phyloP scores from a whole-genome alignment of 2,113 vertebrate genomes.

The Tychaedon coryphoeus region DNA sequence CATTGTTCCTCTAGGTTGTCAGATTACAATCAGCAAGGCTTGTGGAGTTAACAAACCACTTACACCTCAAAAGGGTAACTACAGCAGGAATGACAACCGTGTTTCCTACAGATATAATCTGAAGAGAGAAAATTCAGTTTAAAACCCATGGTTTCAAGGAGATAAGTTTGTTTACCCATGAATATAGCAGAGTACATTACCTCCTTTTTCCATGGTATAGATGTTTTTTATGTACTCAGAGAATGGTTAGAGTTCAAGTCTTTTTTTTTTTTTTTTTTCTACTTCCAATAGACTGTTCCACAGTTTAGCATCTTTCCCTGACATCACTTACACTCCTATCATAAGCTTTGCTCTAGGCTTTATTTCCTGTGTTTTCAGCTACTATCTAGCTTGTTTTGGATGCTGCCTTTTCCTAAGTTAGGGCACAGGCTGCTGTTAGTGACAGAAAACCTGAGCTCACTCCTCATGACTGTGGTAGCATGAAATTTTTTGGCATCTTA shows the following conservation, averaged over 20 bases:
- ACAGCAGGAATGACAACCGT: not conserved
- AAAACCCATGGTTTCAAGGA: not conserved
- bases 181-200: not conserved
- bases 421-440: not conserved
- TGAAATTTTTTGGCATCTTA: not conserved
- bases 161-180: not conserved
- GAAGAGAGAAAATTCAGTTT: not conserved
- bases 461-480: rapidly evolving
- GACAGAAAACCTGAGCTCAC: not conserved
- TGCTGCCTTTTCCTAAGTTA: not conserved
- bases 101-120: not conserved
- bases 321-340: not conserved
- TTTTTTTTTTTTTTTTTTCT: not conserved
- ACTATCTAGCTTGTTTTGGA: not conserved
- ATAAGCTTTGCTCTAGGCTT: not conserved
- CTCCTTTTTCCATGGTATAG: not conserved
- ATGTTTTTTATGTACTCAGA: not conserved
- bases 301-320: not conserved
- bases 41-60: not conserved
- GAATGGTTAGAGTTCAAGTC: not conserved
- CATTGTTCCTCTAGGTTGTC: not conserved
- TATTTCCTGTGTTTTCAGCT: not conserved
- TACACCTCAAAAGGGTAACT: not conserved
- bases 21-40: not conserved
- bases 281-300: not conserved